Evolutionary conservation across 1,140 invertebrate species (phyloP).

Genomic region (Apocrypta bakeri): DNA sequence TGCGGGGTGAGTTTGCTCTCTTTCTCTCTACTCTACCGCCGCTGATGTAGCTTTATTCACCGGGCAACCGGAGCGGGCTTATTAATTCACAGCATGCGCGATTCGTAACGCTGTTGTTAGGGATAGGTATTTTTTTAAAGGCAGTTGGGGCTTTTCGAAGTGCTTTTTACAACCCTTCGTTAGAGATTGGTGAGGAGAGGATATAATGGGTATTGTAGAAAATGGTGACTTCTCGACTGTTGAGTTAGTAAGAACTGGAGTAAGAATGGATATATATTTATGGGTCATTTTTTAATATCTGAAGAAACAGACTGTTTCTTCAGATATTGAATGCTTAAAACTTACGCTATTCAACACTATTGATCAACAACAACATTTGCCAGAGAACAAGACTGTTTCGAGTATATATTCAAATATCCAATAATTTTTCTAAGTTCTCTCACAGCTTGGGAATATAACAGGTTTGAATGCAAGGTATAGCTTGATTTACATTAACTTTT

Average conservation of each 20-base stretch:
- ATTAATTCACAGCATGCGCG: constrained; percentile 70
- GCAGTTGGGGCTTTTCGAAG: background rate
- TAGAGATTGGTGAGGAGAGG: background rate
- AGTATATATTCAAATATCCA: too few relatives aligned
- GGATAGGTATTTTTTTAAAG: background rate
- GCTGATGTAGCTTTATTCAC: background rate
- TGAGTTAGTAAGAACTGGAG: too few relatives aligned
- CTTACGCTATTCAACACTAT: too few relatives aligned
- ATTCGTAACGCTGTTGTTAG: constrained; percentile 56
- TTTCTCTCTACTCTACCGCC: constrained; percentile 47
- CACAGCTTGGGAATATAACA: too few relatives aligned
- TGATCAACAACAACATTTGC: too few relatives aligned
- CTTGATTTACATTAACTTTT: background rate
- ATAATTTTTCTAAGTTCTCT: too few relatives aligned
- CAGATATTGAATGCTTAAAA: too few relatives aligned
- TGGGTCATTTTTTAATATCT: too few relatives aligned
- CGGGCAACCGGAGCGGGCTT: constrained; percentile 61
- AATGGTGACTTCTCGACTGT: constrained; percentile 1
- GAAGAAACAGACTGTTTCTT: too few relatives aligned
- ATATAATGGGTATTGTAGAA: background rate
- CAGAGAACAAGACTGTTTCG: too few relatives aligned
- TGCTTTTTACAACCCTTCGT: constrained; percentile 15
- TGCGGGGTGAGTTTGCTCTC: constrained; percentile 56
- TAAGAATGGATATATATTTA: too few relatives aligned
- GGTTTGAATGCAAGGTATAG: too few relatives aligned